Conservation (phyloP, 2,113 vertebrate genomes). For the Sander lucioperca region DNA sequence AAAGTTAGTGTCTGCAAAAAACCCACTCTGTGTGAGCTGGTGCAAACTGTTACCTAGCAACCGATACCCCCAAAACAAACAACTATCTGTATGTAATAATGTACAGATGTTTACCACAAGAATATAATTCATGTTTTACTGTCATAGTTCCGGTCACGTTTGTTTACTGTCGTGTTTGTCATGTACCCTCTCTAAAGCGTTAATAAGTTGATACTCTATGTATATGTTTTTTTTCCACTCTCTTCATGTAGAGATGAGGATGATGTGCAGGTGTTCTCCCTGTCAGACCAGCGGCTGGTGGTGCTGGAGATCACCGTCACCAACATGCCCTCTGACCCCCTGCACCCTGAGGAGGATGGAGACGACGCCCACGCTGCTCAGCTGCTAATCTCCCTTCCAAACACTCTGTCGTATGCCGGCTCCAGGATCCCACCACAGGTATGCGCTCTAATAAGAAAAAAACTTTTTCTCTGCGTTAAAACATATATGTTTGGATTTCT, state of each 20-base stretch:
- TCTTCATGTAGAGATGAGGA: slow-evolving; percentile 79
- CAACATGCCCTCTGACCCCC: slow-evolving; percentile 89
- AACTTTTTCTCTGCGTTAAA: too few species aligned
- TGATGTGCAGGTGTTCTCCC: slow-evolving; percentile 85
- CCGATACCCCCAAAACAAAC: not conserved
- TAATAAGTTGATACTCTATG: not conserved
- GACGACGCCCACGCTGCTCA: slow-evolving; percentile 93
- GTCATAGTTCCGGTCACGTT: not conserved
- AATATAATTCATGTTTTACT: not conserved
- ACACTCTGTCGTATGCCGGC: slow-evolving; percentile 86
- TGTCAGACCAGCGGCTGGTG: slow-evolving; percentile 91
- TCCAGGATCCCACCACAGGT: slow-evolving; percentile 80
- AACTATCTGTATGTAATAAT: not conserved
- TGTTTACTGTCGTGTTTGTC: too few species aligned
- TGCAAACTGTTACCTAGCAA: slow-evolving; percentile 12
- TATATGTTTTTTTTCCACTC: not conserved
- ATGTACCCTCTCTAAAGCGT: not conserved
- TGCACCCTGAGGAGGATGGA: slow-evolving; percentile 85
- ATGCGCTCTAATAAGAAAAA: not conserved
- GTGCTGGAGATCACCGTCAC: slow-evolving; percentile 89
- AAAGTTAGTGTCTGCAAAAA: slow-evolving; percentile 77
- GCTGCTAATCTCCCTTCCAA: slow-evolving; percentile 87
- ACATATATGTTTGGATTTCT: not conserved
- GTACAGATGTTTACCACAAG: not conserved
- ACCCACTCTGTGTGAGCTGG: not conserved